Evolutionary conservation across 2,113 vertebrate genomes (phyloP), one percentile per base, ranked within the genome.

Genomic region (Eulemur rufifrons): DNA sequence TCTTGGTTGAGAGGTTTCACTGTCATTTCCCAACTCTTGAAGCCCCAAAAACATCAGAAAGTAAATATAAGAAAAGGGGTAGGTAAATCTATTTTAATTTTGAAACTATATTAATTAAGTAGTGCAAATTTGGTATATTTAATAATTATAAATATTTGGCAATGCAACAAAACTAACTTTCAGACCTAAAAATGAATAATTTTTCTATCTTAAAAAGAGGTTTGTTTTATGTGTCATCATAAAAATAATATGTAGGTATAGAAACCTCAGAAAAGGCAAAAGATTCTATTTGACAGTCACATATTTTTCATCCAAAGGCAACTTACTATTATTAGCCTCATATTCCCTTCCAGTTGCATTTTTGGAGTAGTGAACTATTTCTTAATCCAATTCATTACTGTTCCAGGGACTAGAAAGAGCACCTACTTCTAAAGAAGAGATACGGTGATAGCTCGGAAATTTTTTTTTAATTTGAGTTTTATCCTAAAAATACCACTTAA

Each of bases 31-130:
- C 61, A 6, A 18, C 2, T 68, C 29, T 89, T 64, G 4, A 5
- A 96, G 4, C 27, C 9, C 39, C 50, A 20, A 45, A 56, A 90
- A 87, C 14, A 37, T 93, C 18, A 50, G 61, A 93, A 95, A 37
- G 52, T 93, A 97, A 97, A 93, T 95, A 74, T 94, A 76, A 91
- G 45, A 90, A 95, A 95, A 59, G 32, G 17, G 25, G 4, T 86
- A 74, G 61, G 8, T 88, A 76, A 78, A 71, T 83, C 2, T 77
- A 14, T 82, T 93, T 87, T 73, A 73, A 76, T 84, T 96, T 87
- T 95, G 20, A 93, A 92, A 47, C 56, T 89, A 6, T 66, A 69
- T 74, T 90, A 93, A 88, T 85, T 64, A 91, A 37, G 17, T 71
- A 96, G 91, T 84, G 11, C 3, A 80, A 94, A 37, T 69, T 9